Evolutionary conservation across 2,113 vertebrate genomes (phyloP), one percentile per base, ranked within the genome.

Genomic region (Spilogale gracilis): DNA sequence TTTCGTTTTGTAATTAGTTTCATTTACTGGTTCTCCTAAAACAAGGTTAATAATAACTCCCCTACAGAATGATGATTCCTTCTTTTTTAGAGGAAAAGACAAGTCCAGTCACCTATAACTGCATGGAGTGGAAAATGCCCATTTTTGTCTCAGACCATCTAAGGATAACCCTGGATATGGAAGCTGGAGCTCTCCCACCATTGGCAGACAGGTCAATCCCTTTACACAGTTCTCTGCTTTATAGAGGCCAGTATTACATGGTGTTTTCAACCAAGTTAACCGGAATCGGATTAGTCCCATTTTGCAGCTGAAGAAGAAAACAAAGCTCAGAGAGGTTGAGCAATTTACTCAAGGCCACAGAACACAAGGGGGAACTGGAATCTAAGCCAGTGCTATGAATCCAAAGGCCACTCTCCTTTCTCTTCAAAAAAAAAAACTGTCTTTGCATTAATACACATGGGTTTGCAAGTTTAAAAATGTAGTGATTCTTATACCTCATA

Each of bases 1-100:
- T 89, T 82, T 76, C 38, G 21, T 60, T 74, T 94, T 84, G 9
- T 54, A 91, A 92, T 83, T 83, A 56, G 52, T 84, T 95, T 95
- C n/a, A 85, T 38, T 81, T 94, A 54, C 84, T 67, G 27, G 50
- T 65, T 90, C 54, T 27, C 17, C 54, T 95, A 96, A 83, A 95
- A 79, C 54, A 93, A 89, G 12, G 63, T 78, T 23, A 92, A 38
- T 71, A 85, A 73, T 69, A 79, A 83, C 56, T 48, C 27, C 43
- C 50, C 69, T 76, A 14, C n/a, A 74, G 17, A 96, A 81, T 56
- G 32, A 63, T 1, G 7, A 63, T 18, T n/a, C 27, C 21, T 38
- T 2, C 5, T 18, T 80, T 43, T 61, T 45, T 48, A 93, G 82
- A n/a, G 67, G 9, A 93, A 79, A 78, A 65, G 20, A 85, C 13